Evolutionary conservation across 2,113 vertebrate species (phyloP), one percentile per base, ranked within the genome.

Genomic region (Haplochromis burtoni): DNA sequence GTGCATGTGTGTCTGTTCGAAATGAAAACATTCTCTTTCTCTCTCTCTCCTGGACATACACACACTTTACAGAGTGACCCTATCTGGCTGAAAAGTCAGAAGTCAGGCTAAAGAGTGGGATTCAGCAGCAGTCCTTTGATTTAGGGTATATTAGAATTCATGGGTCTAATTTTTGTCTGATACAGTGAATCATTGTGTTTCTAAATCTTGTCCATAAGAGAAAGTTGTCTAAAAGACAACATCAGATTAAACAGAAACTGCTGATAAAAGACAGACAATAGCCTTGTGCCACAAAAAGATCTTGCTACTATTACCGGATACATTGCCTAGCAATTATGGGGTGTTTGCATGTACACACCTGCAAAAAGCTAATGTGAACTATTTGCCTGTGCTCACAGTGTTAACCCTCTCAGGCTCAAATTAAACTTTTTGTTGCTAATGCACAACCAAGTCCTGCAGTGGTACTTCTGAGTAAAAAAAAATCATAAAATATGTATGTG

Each of bases 231-330:
- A 83, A 85, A 85, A 82, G 78, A 59, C 59, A 31, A 90, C 86
- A 93, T 88, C 73, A 89, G 61, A 91, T 90, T 63, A 87, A 83
- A 80, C 86, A 86, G 55, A 83, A 51, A 33, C 38, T 81, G 55
- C 88, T 85, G 80, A 93, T 88, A 89, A 89, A 92, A 91, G 45
- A 45, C 73, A 88, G 87, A 91, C 85, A 87, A 93, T 86, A 87
- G 87, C 68, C 78, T 83, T 16, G 57, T 10, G 14, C 79, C 35
- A 85, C 59, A 59, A 7, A 68, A 19, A 84, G 10, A 85, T 14
- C 38, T 87, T 57, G 24, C 49, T 29, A 13, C 55, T 38, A 53
- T 38, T 49, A 78, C 26, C 1, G 3, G 26, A 78, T 82, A 85
- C 40, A 81, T 81, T 83, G 63, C 26, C 24, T 49, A 49, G 47